Conservation (phyloP, 2,113 vertebrate species). For the Apteryx owenii region DNA sequence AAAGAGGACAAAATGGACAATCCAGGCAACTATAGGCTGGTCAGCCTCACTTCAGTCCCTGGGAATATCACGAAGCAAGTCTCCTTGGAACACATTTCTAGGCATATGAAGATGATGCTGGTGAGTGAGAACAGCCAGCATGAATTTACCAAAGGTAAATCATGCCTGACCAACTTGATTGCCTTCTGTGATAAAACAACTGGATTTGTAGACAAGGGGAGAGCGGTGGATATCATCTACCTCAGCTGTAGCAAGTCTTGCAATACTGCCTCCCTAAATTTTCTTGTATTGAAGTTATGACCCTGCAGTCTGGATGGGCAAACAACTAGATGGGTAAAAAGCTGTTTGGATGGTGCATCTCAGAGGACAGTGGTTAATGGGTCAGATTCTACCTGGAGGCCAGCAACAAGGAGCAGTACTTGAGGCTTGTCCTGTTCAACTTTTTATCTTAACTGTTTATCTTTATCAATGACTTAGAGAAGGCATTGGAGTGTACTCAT, state of each 20-base stretch:
- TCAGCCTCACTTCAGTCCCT: background rate
- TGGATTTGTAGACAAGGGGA: background rate
- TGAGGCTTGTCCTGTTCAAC: background rate
- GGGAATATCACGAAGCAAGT: background rate
- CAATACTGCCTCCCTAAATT: background rate
- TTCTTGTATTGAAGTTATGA: background rate
- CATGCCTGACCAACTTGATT: background rate
- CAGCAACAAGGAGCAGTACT: background rate
- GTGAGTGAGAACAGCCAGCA: background rate
- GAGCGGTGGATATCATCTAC: background rate
- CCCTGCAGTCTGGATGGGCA: background rate
- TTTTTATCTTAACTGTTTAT: too few relatives aligned
- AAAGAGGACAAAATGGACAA: background rate
- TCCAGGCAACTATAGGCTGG: background rate
- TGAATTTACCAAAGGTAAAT: background rate
- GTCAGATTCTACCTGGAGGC: too few relatives aligned
- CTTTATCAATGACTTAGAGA: background rate
- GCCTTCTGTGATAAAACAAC: background rate
- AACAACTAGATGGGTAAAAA: background rate
- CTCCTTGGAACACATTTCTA: background rate
- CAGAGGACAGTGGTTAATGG: rapidly evolving
- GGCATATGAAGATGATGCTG: background rate
- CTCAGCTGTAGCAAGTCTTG: background rate
- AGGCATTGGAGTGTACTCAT: background rate
- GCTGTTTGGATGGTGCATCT: background rate